phyloP scores from a whole-genome alignment of 2,797 vertebrate genomes.

The Miichthys miiuy region DNA sequence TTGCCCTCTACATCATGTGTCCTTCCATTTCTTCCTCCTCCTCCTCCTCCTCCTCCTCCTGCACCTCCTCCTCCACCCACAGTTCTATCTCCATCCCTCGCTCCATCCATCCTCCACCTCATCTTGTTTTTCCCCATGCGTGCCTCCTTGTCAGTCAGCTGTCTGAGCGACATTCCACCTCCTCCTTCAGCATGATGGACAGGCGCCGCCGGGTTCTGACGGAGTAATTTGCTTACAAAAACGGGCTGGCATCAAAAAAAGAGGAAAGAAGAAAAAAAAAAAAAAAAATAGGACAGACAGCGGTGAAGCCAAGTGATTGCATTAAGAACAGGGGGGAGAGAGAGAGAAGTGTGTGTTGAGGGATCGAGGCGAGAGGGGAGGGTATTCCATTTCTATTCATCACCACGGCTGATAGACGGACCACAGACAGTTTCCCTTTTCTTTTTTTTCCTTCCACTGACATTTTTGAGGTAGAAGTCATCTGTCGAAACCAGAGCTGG shows the following conservation, averaged over 20 bases:
- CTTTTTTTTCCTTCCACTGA: constrained; percentile 48
- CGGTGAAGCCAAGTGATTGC: constrained; percentile 81
- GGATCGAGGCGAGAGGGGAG: constrained; percentile 18
- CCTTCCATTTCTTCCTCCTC: constrained; percentile 62
- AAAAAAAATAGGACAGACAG: constrained; percentile 69
- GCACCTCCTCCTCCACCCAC: constrained; percentile 44
- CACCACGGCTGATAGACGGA: constrained; percentile 71
- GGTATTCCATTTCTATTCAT: constrained; percentile 82
- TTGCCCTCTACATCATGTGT: constrained; percentile 71
- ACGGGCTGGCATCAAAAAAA: constrained; percentile 71
- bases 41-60: constrained; percentile 50
- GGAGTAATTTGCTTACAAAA: constrained; percentile 90
- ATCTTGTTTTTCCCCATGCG: constrained; percentile 65
- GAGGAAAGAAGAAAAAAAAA: constrained; percentile 2
- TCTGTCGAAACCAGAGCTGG: constrained; percentile 27
- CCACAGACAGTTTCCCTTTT: constrained; percentile 54
- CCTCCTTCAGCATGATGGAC: constrained; percentile 84
- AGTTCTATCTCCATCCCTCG: constrained; percentile 32
- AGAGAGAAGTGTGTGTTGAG: constrained; percentile 15
- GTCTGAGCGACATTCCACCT: constrained; percentile 84
- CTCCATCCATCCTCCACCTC: constrained; percentile 58
- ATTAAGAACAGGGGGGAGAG: constrained; percentile 71
- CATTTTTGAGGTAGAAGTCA: constrained; percentile 60
- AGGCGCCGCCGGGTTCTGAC: constrained; percentile 85
- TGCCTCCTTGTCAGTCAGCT: constrained; percentile 88